Evolutionary conservation across 2,113 vertebrate genomes (phyloP), one percentile per base, ranked within the genome.

Genomic region (Trochalopteron elliotii): DNA sequence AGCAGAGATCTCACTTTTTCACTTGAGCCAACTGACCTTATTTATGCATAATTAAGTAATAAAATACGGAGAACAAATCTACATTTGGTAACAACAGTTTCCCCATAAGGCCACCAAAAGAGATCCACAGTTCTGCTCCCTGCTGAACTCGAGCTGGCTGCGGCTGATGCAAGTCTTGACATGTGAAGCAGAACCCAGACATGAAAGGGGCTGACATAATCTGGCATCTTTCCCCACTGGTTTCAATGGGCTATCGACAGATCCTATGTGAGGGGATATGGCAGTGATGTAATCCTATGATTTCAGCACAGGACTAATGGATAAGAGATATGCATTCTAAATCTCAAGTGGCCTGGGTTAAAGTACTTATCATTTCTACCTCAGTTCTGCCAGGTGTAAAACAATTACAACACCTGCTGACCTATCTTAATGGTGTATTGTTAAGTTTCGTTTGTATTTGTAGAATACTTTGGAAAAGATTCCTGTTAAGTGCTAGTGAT

Each of bases 221-320:
- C 93, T 94, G 95, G 92, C 82, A 45, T 7, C 74, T 15, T 91
- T 93, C 94, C 95, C 87, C 61, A 17, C 61, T 45, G 75, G 79
- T 94, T 96, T 67, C 92, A 67, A 11, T 77, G 93, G 67, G 68
- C 92, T 86, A 88, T 92, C 78, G 22, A 88, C 55, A 40, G 84
- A 85, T 74, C 84, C 84, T 70, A 1, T 6, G 60, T n/a, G 59
- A 96, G 82, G 76, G 64, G 74, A 67, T 37, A 86, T 2, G 42
- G 90, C 87, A 93, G 12, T 95, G 95, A 96, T 67, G 84, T 96
- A 52, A 96, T 91, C 83, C 94, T 74, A 50, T 93, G 90, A 95
- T 90, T 93, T 96, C 89, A 96, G 79, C 85, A 55, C 50, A 45
- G 60, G 27, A 22, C 61, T 95, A 67, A 88, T 28, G 71, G 85